A percentile compares a stretch with the other conserved stretches of the same genome.
Evolutionary conservation across 2,113 vertebrate species (phyloP).

Genomic region (Fukomys damarensis): DNA sequence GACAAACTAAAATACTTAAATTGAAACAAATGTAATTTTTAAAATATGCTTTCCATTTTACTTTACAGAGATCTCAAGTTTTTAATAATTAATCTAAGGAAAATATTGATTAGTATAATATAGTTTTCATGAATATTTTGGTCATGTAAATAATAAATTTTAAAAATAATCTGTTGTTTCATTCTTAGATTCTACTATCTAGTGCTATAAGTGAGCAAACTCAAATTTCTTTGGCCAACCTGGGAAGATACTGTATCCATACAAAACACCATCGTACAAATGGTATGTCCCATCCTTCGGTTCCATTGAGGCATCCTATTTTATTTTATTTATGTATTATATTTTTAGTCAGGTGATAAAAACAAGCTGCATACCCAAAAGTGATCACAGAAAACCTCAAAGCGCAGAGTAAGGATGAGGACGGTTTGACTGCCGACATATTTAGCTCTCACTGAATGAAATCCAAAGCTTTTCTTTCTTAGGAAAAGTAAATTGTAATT

Average conservation of each 20-base stretch:
- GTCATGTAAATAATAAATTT: background rate
- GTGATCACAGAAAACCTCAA: too few species aligned
- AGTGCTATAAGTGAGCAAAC: background rate
- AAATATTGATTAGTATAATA: background rate
- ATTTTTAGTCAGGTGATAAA: too few species aligned
- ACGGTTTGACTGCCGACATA: too few species aligned
- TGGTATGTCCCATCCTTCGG: accelerated
- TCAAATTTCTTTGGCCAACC: background rate
- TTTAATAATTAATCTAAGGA: background rate
- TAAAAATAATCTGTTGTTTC: background rate
- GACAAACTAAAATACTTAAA: background rate
- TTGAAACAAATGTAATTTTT: background rate
- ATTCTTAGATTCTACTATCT: background rate
- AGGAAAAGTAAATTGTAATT: too few species aligned
- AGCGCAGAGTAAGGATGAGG: too few species aligned
- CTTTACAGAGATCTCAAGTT: background rate
- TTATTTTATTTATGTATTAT: too few species aligned
- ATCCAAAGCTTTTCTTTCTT: too few species aligned
- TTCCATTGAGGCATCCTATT: background rate
- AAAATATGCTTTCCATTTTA: background rate
- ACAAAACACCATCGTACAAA: background rate
- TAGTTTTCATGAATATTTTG: background rate
- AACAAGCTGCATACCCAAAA: too few species aligned
- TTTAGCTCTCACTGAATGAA: too few species aligned
- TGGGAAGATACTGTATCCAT: background rate